phyloP scores from a whole-genome alignment of 2,113 vertebrate genomes.

The Ammodytes dubius region DNA sequence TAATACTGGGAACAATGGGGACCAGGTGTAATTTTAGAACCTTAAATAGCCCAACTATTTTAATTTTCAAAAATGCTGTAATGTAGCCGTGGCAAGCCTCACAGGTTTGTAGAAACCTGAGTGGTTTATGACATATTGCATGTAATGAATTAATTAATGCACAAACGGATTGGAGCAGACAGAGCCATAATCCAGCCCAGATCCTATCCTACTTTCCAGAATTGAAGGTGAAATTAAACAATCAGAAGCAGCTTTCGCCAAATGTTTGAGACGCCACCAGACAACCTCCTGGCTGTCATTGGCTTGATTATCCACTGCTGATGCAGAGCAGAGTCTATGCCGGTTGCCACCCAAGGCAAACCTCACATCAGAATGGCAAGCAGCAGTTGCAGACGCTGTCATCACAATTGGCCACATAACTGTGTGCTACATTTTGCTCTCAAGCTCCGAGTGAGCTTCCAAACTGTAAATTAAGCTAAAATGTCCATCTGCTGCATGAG shows the following conservation, averaged over 20 bases:
- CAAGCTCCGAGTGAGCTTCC: conserved; percentile 41
- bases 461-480: conserved; percentile 47
- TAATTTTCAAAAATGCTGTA: conserved; percentile 35
- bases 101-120: conserved; percentile 17
- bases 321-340: conserved; percentile 54
- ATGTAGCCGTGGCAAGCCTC: conserved; percentile 28
- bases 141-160: conserved; percentile 50
- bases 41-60: conserved; percentile 39
- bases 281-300: conserved; percentile 34
- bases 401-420: conserved; percentile 42
- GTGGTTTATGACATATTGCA: conserved; percentile 27
- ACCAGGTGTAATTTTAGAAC: conserved; percentile 12
- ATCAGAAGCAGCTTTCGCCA: conserved; percentile 30
- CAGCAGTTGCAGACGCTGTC: conserved; percentile 47
- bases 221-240: conserved; percentile 49
- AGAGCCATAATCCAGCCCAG: conserved; percentile 30
- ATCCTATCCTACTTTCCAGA: conserved; percentile 40
- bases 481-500: conserved; percentile 2
- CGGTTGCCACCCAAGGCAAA: conserved; percentile 22
- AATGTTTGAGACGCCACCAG: conserved; percentile 25
- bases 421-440: conserved; percentile 34
- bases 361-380: conserved; percentile 40
- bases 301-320: conserved; percentile 47
- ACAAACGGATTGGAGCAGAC: conserved; percentile 37
- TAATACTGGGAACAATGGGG: conserved; percentile 5